Base-by-base conservation (phyloP, 2,888 invertebrate species). In the Monochamus alternatus region DNA sequence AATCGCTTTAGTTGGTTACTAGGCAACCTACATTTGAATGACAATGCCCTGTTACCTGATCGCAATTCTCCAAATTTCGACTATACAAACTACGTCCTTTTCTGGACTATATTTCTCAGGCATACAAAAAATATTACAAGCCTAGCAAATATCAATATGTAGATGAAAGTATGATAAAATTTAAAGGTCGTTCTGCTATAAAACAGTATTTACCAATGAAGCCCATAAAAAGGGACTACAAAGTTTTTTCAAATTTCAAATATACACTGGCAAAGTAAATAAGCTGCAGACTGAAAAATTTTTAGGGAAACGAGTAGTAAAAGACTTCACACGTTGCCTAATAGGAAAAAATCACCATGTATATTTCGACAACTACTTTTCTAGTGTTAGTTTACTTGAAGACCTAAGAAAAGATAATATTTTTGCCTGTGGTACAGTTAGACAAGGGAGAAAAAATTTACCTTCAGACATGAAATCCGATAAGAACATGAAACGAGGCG, bases 11-110 rank as follows among this genome's bases (percentile, higher is more conserved):
- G 76, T 69, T 81, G 81, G 77, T 64, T 77, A 3, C 67, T 78
- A 52, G 69, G 14, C 31, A 58, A 82, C 75, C n/a, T 85, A 30
- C 84, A 84, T 77, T 47, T 84, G 47, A 82, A 80, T 78, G 81
- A 84, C 68, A 81, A 80, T 75, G 69, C 38, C 44, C 14, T 74
- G 51, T 63, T 75, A 59, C 81, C 81, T 38, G 74, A 75, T 32
- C 73, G 65, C 65, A 63, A 65, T 43, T 65, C 76, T 47, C 74
- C 70, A 38, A 60, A 75, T 31, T 84, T 75, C 76, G 81, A 84
- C 70, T 84, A 59, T 83, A 81, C 67, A 84, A 84, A 82, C 7
- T 85, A 10, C 62, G 78, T 68, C 83, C 84, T 5, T 47, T 83
- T n/a, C 30, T 84, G 31, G 60, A 78, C 72, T 66, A 55, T 52